A percentile compares a stretch with the other conserved stretches of the same genome.
These are phyloP conservation scores for Laterallus jamaicensis DNA, from an alignment of 2,113 vertebrate species.

Conservation along the genomic window DNA sequence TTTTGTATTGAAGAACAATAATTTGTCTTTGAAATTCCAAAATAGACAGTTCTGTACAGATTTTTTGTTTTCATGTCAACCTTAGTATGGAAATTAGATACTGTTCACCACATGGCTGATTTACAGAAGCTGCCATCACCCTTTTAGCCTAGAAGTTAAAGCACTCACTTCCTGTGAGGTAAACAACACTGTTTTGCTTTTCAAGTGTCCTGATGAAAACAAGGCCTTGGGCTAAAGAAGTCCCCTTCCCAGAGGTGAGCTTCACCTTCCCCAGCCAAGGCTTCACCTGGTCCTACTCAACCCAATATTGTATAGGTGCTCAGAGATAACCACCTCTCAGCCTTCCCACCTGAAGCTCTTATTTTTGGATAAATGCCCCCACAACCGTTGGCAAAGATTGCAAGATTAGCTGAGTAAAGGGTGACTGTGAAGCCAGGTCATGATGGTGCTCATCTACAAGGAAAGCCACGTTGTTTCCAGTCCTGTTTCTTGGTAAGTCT, in stretches of 20 bases:
- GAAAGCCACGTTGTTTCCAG: neutral
- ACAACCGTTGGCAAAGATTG: neutral
- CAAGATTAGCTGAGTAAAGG: neutral
- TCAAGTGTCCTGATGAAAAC: neutral
- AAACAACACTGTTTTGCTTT: neutral
- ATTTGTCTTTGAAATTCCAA: neutral
- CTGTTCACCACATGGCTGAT: neutral
- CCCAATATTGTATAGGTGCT: neutral
- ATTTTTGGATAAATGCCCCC: neutral
- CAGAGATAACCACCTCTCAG: rapidly evolving
- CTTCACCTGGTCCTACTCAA: neutral
- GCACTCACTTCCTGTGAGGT: neutral
- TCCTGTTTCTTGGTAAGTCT: neutral
- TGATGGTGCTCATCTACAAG: neutral
- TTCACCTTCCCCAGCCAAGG: neutral
- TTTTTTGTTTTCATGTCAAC: neutral
- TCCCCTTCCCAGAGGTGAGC: neutral
- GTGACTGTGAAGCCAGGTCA: neutral
- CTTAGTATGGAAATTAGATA: neutral
- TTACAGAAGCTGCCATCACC: neutral
- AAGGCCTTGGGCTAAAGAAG: neutral
- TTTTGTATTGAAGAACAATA: neutral
- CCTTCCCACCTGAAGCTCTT: neutral
- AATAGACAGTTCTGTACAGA: neutral
- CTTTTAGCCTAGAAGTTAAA: neutral